Base-by-base conservation (phyloP, 2,797 vertebrate genomes). In the Petrocephalus sullivani region DNA sequence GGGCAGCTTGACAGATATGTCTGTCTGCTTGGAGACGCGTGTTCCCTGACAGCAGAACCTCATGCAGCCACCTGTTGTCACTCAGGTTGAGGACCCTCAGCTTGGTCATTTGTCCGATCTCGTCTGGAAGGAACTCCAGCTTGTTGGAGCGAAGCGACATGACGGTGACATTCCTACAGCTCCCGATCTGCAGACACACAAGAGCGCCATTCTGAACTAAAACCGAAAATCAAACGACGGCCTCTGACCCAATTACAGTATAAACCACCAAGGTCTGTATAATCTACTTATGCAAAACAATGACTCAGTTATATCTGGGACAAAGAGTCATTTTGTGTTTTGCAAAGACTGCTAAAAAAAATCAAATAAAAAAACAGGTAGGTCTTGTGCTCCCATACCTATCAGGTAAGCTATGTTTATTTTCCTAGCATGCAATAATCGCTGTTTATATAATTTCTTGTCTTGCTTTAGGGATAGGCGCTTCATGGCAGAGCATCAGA, bases 61-160 rank as follows among this genome's bases (percentile, higher is more conserved):
- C 51, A 23, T 10, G 54, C 1, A 54, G 67, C 88, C 67, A 99
- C 98, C 98, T 98, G 96, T 99, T 99, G 91, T 99, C 98, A 75
- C 98, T 99, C 60, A 99, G 94, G 93, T 99, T 99, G 90, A 99
- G 95, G 90, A 99, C 98, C 90, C 98, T 95, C 89, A 99, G 95
- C 93, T 99, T 99, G 93, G 97, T 98, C 98, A 99, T 99, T 94
- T 99, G 98, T 91, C 98, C 98, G 53, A 99, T 99, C 92, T 99
- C 98, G 89, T 99, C 98, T 9, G 98, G 98, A 61, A 99, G 97
- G 90, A 98, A 98, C 93, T 99, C 98, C 89, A 99, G 95, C 67
- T 99, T 99, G 94, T 99, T 99, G 67, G 98, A 98, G 87, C 98
- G 97, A 87, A 99, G 95, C 54, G 98, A 99, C 98, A 99, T 99